A percentile compares a stretch with the other conserved stretches of the same genome.
These are phyloP conservation scores for Tauraco erythrolophus DNA, from an alignment of 2,113 vertebrate species.

Conservation along the genomic window DNA sequence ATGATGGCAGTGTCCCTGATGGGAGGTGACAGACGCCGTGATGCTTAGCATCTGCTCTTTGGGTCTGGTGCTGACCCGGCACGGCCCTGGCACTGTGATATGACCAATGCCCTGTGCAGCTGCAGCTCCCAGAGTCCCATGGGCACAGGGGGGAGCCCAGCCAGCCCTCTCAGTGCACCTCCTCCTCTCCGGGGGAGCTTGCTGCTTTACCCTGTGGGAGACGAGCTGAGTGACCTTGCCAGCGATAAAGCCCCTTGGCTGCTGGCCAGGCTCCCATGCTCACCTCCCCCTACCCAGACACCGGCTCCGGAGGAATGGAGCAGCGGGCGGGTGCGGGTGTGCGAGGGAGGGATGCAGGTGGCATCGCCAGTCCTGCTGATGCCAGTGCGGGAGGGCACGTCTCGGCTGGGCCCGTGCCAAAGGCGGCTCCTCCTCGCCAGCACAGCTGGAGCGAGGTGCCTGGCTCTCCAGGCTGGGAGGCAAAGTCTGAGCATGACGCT, in stretches of 20 bases:
- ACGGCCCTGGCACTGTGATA: not conserved
- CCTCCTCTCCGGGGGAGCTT: not conserved
- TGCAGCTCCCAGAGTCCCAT: not conserved
- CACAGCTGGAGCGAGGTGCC: not conserved
- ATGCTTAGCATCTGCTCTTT: not conserved
- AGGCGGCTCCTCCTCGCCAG: not conserved
- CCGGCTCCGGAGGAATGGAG: not conserved
- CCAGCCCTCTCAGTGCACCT: not conserved
- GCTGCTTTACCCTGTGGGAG: not conserved
- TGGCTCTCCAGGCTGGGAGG: not conserved
- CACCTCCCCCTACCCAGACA: not conserved
- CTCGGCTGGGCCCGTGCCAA: not conserved
- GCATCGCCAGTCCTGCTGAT: not conserved
- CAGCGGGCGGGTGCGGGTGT: accelerated
- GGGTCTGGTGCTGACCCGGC: not conserved
- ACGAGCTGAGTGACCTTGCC: not conserved
- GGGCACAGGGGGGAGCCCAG: not conserved
- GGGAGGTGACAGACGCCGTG: not conserved
- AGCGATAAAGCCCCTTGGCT: constrained; percentile 13
- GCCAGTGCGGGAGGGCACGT: not conserved
- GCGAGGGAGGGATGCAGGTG: constrained; percentile 1
- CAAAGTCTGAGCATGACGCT: not conserved
- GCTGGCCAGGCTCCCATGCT: constrained; percentile 20
- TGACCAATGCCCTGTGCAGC: accelerated
- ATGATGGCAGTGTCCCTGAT: accelerated